Percentiles rank a stretch among this genome's conserved stretches.
phyloP scores from a whole-genome alignment of 92 coral and sea anemone species.

The Hydrozoanthus gracilis region DNA sequence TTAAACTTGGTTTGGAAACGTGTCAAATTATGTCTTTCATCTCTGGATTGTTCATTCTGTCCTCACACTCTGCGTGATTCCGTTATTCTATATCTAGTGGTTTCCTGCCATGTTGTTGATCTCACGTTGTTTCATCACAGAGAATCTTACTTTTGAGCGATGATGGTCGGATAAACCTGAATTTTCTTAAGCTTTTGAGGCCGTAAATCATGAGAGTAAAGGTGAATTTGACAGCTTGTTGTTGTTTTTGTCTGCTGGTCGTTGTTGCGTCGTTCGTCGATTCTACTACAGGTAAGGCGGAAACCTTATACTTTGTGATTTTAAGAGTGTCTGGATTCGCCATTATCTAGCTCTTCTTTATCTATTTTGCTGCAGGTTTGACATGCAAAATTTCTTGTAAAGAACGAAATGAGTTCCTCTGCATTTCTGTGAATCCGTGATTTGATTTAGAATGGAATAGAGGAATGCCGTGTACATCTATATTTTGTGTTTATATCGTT shows the following conservation, averaged over 20 bases:
- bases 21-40: neutral
- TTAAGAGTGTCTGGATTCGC: neutral
- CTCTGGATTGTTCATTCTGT: neutral
- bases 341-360: neutral
- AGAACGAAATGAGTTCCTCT: too few relatives aligned
- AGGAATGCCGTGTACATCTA: too few relatives aligned
- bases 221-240: neutral
- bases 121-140: neutral
- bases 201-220: neutral
- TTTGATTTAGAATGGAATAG: too few relatives aligned
- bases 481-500: too few relatives aligned
- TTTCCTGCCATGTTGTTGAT: neutral
- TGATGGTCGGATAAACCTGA: neutral
- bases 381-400: too few relatives aligned
- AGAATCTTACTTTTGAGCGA: neutral
- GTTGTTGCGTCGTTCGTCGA: neutral
- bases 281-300: slow-evolving; percentile 1
- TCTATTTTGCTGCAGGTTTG: too few relatives aligned
- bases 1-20: neutral
- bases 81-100: neutral
- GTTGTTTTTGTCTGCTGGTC: neutral
- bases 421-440: too few relatives aligned
- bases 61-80: slow-evolving; percentile 5
- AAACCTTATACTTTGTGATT: neutral
- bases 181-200: neutral